phyloP scores from a whole-genome alignment of 2,113 vertebrate species.

The Theristicus caerulescens region DNA sequence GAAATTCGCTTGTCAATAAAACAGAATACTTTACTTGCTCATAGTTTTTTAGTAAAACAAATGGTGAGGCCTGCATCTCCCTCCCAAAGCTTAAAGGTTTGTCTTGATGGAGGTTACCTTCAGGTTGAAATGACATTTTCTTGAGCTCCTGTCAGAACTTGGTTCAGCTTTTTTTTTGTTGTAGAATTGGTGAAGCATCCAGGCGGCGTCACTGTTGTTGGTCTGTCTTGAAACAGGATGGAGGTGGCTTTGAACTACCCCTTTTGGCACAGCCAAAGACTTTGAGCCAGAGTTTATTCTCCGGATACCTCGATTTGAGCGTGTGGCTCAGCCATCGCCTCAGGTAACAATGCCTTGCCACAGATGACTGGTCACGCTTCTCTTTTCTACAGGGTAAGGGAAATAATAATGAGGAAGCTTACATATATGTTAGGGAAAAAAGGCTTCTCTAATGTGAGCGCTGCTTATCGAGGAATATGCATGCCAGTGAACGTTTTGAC shows the following conservation, averaged over 20 bases:
- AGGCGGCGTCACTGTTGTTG: neutral
- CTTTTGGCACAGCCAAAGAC: neutral
- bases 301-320: neutral
- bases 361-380: neutral
- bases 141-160: neutral
- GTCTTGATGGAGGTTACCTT: neutral
- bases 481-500: neutral
- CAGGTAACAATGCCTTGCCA: neutral
- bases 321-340: neutral
- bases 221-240: neutral
- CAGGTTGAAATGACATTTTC: neutral
- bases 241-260: neutral
- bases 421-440: fast-evolving
- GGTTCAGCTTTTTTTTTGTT: neutral
- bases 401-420: neutral
- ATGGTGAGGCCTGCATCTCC: neutral
- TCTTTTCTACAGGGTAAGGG: neutral
- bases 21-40: neutral
- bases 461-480: neutral
- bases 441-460: neutral
- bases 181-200: neutral
- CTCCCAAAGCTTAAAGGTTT: neutral
- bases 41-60: neutral
- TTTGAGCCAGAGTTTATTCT: neutral
- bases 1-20: neutral